Evolutionary conservation across 2,888 invertebrate species (phyloP).

Genomic region (Ecdyonurus torrentis): DNA sequence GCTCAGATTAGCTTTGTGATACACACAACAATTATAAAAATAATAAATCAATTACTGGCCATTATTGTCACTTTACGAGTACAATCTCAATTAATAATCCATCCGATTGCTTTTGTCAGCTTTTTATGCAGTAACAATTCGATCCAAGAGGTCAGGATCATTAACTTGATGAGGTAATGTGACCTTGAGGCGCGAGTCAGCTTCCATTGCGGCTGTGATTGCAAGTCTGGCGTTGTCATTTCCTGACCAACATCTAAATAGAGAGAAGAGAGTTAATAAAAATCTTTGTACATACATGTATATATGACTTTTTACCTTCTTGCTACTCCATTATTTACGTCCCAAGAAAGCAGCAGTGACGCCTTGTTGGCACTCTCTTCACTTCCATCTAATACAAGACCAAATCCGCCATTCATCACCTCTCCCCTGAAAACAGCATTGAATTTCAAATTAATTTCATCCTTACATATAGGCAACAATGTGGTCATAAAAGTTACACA

Average conservation of each 20-base stretch:
- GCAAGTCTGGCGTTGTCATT: constrained; percentile 33
- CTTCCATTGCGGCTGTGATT: constrained; percentile 30
- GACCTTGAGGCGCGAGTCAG: constrained; percentile 29
- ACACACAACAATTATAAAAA: too few relatives aligned
- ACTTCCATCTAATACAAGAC: constrained; percentile 38
- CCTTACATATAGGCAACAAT: too few relatives aligned
- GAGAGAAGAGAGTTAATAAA: too few relatives aligned
- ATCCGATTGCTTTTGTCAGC: too few relatives aligned
- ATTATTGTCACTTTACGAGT: too few relatives aligned
- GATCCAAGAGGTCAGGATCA: constrained; percentile 6
- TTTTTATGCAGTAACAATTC: too few relatives aligned
- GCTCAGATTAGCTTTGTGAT: too few relatives aligned
- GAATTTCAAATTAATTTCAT: neutral
- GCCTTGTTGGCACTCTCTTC: constrained; percentile 30
- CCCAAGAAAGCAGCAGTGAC: constrained; percentile 35
- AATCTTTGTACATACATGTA: too few relatives aligned
- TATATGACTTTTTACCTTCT: constrained; percentile 18
- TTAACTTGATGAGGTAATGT: constrained; percentile 25
- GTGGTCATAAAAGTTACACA: too few relatives aligned
- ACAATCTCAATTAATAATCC: too few relatives aligned
- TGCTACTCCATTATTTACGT: constrained; percentile 40
- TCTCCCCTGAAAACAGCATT: constrained; percentile 30
- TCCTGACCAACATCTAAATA: constrained; percentile 39
- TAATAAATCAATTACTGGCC: too few relatives aligned
- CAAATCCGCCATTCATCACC: constrained; percentile 44